phyloP scores from a whole-genome alignment of 2,888 invertebrate species.

The Ecdyonurus torrentis region DNA sequence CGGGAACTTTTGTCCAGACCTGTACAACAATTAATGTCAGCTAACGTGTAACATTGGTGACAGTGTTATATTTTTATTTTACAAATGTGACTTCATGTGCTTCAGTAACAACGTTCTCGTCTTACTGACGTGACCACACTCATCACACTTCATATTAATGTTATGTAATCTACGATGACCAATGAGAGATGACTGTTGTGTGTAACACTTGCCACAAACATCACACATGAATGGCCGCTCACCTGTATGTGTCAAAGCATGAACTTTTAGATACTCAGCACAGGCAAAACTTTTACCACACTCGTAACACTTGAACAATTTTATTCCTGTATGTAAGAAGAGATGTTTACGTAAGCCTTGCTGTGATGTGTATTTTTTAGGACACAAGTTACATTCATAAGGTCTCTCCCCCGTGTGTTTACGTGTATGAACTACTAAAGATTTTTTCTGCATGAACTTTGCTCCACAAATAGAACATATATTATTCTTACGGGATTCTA shows the following conservation, averaged over 20 bases:
- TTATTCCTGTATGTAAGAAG: background rate
- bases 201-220: background rate
- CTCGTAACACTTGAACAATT: background rate
- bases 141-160: background rate
- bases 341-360: background rate
- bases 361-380: conserved; percentile 1
- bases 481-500: background rate
- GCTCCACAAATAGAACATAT: background rate
- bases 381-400: conserved; percentile 1
- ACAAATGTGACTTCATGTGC: too few relatives aligned
- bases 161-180: background rate
- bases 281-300: background rate
- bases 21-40: too few relatives aligned
- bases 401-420: conserved; percentile 6
- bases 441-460: background rate
- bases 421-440: background rate
- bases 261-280: background rate
- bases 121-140: too few relatives aligned
- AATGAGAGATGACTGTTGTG: background rate
- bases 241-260: background rate
- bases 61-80: too few relatives aligned
- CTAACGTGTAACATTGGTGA: too few relatives aligned
- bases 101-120: too few relatives aligned
- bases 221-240: background rate
- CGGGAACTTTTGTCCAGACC: too few relatives aligned